A percentile compares a stretch with the other conserved stretches of the same genome.
phyloP scores from a whole-genome alignment of 1,140 invertebrate genomes.

The Papilio polytes region DNA sequence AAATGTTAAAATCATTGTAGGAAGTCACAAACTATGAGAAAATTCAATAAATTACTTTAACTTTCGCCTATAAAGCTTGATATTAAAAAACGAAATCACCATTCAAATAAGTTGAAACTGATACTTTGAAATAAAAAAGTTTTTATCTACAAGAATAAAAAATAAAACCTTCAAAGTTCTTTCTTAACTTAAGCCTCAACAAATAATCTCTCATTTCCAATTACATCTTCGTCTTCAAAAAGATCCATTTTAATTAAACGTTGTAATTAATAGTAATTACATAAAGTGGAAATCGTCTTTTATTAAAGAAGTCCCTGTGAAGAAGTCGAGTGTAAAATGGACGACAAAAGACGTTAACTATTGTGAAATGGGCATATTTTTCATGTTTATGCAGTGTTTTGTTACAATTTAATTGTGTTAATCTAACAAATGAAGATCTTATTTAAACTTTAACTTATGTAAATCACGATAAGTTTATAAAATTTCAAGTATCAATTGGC shows the following conservation, averaged over 20 bases:
- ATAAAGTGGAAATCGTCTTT: not conserved
- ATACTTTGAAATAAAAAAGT: not conserved
- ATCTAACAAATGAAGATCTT: not conserved
- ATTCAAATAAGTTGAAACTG: not conserved
- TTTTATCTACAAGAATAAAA: not conserved
- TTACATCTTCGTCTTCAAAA: not conserved
- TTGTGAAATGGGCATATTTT: not conserved
- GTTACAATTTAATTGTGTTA: not conserved
- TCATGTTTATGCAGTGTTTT: not conserved
- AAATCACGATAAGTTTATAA: too few relatives aligned
- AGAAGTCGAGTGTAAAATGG: not conserved
- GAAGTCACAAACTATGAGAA: too few relatives aligned
- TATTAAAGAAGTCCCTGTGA: not conserved
- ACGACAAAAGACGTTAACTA: slow-evolving; percentile 2
- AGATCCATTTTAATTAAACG: not conserved
- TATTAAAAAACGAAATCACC: not conserved
- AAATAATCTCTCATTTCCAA: slow-evolving; percentile 21
- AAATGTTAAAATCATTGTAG: too few relatives aligned
- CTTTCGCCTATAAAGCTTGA: too few relatives aligned
- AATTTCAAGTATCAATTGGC: too few relatives aligned
- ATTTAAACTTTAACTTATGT: not conserved
- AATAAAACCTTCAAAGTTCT: not conserved
- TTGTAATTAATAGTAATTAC: slow-evolving; percentile 23
- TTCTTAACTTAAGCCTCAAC: not conserved
- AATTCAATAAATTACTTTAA: too few relatives aligned